These are phyloP conservation scores for Microcebus lehilahytsara DNA, from an alignment of 2,113 vertebrate genomes.

Conservation along the genomic window DNA sequence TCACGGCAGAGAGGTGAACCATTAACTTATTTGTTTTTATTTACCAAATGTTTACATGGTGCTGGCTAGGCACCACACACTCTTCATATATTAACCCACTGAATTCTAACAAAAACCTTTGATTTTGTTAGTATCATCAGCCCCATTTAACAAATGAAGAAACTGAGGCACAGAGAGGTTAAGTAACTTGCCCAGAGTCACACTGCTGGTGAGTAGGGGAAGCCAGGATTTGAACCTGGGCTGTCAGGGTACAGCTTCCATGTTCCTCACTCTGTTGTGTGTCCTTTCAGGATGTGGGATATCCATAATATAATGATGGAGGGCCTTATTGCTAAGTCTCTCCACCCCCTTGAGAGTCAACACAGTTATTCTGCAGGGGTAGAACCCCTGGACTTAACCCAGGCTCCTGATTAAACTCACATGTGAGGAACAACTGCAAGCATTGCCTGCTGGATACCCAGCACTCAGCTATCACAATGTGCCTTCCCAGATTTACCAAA, in stretches of 20 bases:
- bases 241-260: neutral
- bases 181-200: too few species aligned
- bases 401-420: neutral
- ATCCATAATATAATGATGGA: neutral
- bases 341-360: neutral
- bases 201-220: neutral
- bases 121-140: neutral
- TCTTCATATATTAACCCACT: neutral
- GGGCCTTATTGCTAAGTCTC: neutral
- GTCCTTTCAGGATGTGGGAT: neutral
- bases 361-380: neutral
- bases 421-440: neutral
- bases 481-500: neutral
- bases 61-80: neutral
- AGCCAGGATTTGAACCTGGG: neutral
- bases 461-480: rapidly evolving
- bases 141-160: neutral
- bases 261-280: neutral
- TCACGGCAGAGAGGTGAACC: neutral
- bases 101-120: neutral
- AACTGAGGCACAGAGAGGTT: slow-evolving; percentile 61
- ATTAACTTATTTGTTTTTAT: neutral
- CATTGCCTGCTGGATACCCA: neutral
- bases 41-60: neutral
- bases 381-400: neutral